Base-by-base conservation (phyloP, 2,797 vertebrate genomes). In the Myotis myotis region DNA sequence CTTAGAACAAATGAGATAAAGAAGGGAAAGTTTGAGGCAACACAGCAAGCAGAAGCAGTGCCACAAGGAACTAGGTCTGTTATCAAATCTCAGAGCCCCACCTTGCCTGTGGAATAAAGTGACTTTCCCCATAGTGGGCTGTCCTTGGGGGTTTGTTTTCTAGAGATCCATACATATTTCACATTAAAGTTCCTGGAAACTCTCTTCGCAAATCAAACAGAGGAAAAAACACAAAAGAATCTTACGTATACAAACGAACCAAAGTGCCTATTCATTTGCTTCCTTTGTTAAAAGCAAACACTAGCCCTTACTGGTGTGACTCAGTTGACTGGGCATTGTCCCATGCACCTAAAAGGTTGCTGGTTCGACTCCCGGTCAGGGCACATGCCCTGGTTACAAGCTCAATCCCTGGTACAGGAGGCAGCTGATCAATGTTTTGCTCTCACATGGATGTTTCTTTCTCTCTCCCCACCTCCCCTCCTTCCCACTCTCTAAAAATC, bases 1-100 rank as follows among this genome's bases (percentile, higher is more conserved):
- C 96, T 96, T 83, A 70, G 91, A 96, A 84, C 90, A 93, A 83
- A 75, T 38, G 87, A 85, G 72, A 95, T 91, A 78, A 83, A 64
- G 53, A 30, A 81, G 76, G 66, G 36, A 25, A 76, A 49, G 19
- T 30, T 2, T 33, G 64, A 96, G 83, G 72, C 74, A 33, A 81
- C 49, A 70, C 49, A 70, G 49, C 30, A 53, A 92, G 79, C 36
- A 57, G 60, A 60, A 2, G n/a, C 11, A 6, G 17, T 30, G 74
- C 71, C 70, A 41, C 17, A 90, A 93, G 80, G 89, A 96, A 93
- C 33, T 25, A 64, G 25, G 25, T 20, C 38, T 79, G 60, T 87
- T 82, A 93, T 60, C 76, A 57, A 11, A 70, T 8, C 41, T 51
- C 36, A 38, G 6, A 22, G 78, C 87, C 85, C 71, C 60, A 49